A percentile compares a stretch with the other conserved stretches of the same genome.
phyloP scores from a whole-genome alignment of 2,888 invertebrate genomes.

The Thereva nobilitata region DNA sequence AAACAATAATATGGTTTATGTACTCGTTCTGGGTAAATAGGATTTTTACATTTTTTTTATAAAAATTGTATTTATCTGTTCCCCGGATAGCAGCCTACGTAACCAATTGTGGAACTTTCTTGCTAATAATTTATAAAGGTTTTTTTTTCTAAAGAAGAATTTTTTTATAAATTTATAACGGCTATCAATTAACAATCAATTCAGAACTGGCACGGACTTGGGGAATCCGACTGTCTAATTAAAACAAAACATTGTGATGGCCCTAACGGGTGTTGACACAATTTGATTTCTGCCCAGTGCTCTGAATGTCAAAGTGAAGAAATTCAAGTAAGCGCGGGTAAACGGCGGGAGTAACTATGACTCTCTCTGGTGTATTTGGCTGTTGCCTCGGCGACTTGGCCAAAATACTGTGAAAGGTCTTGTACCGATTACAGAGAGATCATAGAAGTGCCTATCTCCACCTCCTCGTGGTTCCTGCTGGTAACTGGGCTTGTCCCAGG shows the following conservation, averaged over 20 bases:
- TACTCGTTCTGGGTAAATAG: constrained; percentile 46
- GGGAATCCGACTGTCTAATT: no score
- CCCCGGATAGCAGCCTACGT: constrained; percentile 43
- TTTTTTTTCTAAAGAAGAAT: constrained; percentile 7
- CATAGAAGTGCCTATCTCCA: no score
- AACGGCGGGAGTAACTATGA: constrained; percentile 53
- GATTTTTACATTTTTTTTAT: constrained; percentile 35
- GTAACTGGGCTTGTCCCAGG: no score
- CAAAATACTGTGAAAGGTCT: neutral
- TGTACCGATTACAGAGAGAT: neutral
- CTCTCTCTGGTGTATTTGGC: constrained; percentile 48
- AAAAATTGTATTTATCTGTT: no score
- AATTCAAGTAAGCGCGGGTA: constrained; percentile 61
- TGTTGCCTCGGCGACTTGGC: no score
- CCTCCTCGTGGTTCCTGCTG: no score
- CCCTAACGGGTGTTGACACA: no score
- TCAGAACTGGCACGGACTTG: no score
- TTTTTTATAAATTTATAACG: constrained; percentile 43
- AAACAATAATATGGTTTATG: constrained; percentile 7
- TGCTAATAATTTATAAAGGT: constrained; percentile 41
- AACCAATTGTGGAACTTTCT: constrained; percentile 42
- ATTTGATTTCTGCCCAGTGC: no score
- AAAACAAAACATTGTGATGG: no score
- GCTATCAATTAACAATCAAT: no score
- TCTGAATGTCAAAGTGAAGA: constrained; percentile 65